Evolutionary conservation across 64 coral and sea anemone species (phyloP).

Genomic region (Platygyra sinensis): DNA sequence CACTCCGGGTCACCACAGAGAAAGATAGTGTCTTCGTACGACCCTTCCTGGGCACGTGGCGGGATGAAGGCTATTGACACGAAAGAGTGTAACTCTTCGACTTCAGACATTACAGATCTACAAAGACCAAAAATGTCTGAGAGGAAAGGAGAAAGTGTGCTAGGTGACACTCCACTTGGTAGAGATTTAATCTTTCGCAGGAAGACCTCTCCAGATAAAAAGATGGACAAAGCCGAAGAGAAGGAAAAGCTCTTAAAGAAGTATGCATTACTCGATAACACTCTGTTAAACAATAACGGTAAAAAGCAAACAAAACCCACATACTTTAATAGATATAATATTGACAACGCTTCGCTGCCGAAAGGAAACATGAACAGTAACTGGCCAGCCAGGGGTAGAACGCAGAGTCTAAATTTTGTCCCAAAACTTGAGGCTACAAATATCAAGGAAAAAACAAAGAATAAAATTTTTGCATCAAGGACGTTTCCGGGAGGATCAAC

Average conservation of each 20-base stretch:
- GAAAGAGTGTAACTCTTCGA: background rate
- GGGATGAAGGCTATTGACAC: background rate
- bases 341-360: background rate
- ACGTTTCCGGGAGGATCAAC: background rate
- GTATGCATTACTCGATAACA: background rate
- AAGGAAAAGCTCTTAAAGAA: background rate
- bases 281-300: background rate
- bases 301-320: background rate
- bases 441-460: background rate
- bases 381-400: background rate
- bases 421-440: background rate
- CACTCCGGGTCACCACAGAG: background rate
- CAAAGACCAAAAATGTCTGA: background rate
- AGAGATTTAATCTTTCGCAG: background rate
- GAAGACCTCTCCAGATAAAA: background rate
- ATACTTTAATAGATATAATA: background rate
- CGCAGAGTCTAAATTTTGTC: slow-evolving; percentile 14
- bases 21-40: background rate
- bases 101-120: background rate
- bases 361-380: background rate
- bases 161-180: background rate
- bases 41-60: background rate
- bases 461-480: background rate
- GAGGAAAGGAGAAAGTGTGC: background rate
- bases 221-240: background rate